phyloP scores from a whole-genome alignment of 2,113 vertebrate species.

The Anhinga rufa region DNA sequence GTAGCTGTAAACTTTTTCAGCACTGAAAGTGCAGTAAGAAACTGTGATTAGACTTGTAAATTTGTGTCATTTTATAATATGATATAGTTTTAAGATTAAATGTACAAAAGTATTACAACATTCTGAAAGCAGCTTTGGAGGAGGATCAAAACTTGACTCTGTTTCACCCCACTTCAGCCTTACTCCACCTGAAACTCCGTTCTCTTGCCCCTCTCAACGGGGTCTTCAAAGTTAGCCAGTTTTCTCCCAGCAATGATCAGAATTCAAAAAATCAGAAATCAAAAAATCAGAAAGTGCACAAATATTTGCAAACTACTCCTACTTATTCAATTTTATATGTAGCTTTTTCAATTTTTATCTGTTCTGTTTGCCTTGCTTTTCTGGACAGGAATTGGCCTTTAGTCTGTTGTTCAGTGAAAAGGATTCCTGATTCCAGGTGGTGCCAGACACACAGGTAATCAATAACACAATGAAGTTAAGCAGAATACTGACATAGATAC shows the following conservation, averaged over 20 bases:
- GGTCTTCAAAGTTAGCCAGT: neutral
- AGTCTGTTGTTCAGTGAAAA: neutral
- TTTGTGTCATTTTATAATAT: neutral
- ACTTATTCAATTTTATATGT: neutral
- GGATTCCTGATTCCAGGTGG: neutral
- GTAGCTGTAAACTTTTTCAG: neutral
- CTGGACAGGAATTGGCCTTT: neutral
- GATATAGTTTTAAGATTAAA: neutral
- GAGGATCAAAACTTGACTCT: neutral
- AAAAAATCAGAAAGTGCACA: neutral
- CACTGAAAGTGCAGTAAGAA: neutral
- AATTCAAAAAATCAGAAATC: neutral
- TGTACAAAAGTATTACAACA: neutral
- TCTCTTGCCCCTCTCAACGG: neutral
- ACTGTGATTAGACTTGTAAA: neutral
- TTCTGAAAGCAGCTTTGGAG: neutral
- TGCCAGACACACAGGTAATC: neutral
- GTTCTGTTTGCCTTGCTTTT: neutral
- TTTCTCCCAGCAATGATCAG: neutral
- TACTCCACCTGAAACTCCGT: neutral
- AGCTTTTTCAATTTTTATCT: neutral
- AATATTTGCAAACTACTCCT: neutral
- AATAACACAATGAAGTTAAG: neutral
- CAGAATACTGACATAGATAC: neutral
- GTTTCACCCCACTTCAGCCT: neutral